These are phyloP conservation scores for Marcusenius ussheri DNA, from an alignment of 2,113 vertebrate species.

Conservation along the genomic window DNA sequence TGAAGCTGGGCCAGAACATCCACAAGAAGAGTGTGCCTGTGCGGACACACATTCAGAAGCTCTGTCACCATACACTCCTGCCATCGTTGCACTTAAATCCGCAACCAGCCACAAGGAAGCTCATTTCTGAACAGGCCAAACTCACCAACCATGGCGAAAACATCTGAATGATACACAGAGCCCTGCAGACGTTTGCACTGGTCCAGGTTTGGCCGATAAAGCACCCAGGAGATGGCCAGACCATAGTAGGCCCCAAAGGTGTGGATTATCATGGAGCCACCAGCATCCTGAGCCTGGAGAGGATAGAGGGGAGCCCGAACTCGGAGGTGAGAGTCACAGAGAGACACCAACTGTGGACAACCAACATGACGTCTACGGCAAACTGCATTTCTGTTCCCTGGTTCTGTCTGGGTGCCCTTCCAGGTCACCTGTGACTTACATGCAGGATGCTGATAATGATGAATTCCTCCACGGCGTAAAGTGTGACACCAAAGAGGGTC, in stretches of 20 bases:
- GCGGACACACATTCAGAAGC: neutral
- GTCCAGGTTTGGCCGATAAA: constrained; percentile 79
- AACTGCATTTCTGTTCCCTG: neutral
- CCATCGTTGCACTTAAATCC: no score
- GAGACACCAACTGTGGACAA: neutral
- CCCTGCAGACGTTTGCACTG: constrained; percentile 71
- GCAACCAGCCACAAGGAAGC: neutral
- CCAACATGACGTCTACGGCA: no score
- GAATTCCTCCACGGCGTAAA: constrained; percentile 84
- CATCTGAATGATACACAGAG: constrained; percentile 78
- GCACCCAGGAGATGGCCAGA: constrained; percentile 78
- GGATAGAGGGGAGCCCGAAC: neutral
- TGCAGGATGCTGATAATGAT: constrained; percentile 77
- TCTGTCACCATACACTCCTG: neutral
- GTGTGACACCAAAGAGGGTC: constrained; percentile 84
- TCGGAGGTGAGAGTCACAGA: neutral
- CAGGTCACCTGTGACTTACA: constrained; percentile 57
- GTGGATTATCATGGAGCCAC: constrained; percentile 97
- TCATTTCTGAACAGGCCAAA: neutral
- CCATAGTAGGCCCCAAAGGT: constrained; percentile 92
- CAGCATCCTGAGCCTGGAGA: constrained; percentile 80
- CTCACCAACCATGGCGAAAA: constrained; percentile 93
- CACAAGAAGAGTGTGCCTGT: constrained; percentile 89
- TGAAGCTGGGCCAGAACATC: constrained; percentile 99
- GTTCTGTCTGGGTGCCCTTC: neutral